A percentile compares a stretch with the other conserved stretches of the same genome.
Conservation (phyloP, 2,888 invertebrate genomes). For the Drosophila neotestacea region DNA sequence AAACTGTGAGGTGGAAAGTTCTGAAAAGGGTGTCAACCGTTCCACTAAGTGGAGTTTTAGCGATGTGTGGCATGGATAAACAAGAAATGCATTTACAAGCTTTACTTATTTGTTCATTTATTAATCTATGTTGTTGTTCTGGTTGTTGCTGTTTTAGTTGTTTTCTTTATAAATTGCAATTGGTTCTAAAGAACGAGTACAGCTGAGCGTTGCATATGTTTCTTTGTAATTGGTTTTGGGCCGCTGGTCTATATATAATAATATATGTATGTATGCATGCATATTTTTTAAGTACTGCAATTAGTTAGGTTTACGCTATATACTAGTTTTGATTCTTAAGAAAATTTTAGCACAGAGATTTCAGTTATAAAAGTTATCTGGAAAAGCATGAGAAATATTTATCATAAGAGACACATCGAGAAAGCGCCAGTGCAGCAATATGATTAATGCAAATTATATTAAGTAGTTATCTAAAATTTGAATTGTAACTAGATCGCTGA, state of each 20-base stretch:
- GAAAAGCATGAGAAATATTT: conserved; percentile 26
- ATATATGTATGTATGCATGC: conserved; percentile 21
- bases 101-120: conserved; percentile 50
- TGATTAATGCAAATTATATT: conserved; percentile 11
- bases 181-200: conserved; percentile 60
- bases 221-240: conserved; percentile 11
- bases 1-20: conserved; percentile 11
- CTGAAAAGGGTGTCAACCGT: conserved; percentile 66
- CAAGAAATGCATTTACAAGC: conserved; percentile 42
- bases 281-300: conserved; percentile 52
- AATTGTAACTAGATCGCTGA: not conserved
- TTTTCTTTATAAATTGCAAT: conserved; percentile 43
- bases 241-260: conserved; percentile 31
- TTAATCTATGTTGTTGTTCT: conserved; percentile 29
- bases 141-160: conserved; percentile 37
- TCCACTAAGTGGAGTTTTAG: conserved; percentile 37
- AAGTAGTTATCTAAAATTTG: conserved; percentile 8
- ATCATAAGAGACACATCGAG: conserved; percentile 29
- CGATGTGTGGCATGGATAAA: conserved; percentile 30
- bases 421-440: conserved; percentile 22
- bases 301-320: conserved; percentile 51
- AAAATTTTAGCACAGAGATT: conserved; percentile 76
- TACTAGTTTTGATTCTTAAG: conserved; percentile 71
- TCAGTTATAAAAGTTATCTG: conserved; percentile 36
- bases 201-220: conserved; percentile 53